Evolutionary conservation across 2,113 vertebrate genomes (phyloP).

Genomic region (Clarias gariepinus): DNA sequence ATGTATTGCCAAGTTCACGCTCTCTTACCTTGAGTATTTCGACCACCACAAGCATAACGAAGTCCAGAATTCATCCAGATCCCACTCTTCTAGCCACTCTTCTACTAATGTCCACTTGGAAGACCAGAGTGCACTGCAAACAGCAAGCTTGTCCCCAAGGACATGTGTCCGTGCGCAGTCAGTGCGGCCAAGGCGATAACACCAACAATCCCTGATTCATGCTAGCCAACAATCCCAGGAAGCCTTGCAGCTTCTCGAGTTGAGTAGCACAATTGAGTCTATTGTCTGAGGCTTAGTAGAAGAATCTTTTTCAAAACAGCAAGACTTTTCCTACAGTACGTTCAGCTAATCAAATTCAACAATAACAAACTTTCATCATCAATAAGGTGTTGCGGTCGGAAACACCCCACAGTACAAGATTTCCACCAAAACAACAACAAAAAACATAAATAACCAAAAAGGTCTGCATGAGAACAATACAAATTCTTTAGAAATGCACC

Average conservation of each 20-base stretch:
- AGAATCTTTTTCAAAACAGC: neutral
- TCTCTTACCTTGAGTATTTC: neutral
- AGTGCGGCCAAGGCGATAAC: no score
- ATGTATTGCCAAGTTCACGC: neutral
- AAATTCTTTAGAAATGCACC: neutral
- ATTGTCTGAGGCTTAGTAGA: conserved; percentile 38
- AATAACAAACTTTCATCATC: neutral
- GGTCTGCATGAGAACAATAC: neutral
- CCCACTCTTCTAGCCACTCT: neutral
- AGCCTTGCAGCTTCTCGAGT: conserved; percentile 29
- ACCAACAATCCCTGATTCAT: conserved; percentile 37
- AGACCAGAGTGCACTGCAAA: conserved; percentile 6
- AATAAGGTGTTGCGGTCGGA: neutral
- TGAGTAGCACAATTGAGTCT: conserved; percentile 32
- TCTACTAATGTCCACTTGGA: neutral
- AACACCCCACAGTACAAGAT: neutral
- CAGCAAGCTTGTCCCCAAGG: neutral
- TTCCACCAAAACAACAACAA: neutral
- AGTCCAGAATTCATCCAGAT: neutral
- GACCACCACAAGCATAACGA: no score
- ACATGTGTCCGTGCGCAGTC: no score
- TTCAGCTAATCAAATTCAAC: no score
- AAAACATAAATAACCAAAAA: neutral
- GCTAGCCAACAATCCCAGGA: conserved; percentile 30
- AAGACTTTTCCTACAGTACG: no score